A percentile compares a stretch with the other conserved stretches of the same genome.
phyloP scores from a whole-genome alignment of 1,140 invertebrate genomes.

The Drosophila parvula region DNA sequence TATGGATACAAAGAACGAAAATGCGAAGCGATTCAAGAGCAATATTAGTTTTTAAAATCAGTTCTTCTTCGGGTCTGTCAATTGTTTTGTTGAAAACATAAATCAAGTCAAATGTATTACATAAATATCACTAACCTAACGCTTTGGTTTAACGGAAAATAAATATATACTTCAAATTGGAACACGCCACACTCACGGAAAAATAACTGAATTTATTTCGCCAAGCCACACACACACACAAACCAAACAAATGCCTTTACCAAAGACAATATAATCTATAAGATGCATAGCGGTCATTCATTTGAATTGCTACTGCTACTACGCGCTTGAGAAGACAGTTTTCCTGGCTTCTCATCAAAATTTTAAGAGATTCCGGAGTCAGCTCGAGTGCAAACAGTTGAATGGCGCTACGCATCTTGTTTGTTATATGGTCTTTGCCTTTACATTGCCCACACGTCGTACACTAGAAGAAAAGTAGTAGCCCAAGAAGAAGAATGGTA shows the following conservation, averaged over 20 bases:
- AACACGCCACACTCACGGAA: constrained; percentile 18
- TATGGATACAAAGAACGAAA: constrained; percentile 17
- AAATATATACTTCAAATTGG: constrained; percentile 38
- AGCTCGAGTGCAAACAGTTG: neutral
- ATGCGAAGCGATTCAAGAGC: constrained; percentile 43
- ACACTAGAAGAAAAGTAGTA: constrained; percentile 53
- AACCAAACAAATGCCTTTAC: constrained; percentile 83
- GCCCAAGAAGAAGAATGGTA: constrained; percentile 25
- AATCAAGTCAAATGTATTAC: constrained; percentile 29
- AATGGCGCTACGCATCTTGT: neutral
- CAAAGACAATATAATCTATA: constrained; percentile 2
- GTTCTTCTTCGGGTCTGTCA: constrained; percentile 61
- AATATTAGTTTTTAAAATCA: constrained; percentile 76
- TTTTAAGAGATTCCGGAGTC: no score
- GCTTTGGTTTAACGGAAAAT: constrained; percentile 40
- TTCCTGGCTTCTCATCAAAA: no score
- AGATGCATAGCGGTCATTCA: neutral
- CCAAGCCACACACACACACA: constrained; percentile 30
- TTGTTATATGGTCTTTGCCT: constrained; percentile 50
- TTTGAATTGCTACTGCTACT: constrained; percentile 12
- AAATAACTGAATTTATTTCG: constrained; percentile 48
- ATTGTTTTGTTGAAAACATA: constrained; percentile 63
- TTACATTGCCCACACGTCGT: constrained; percentile 79
- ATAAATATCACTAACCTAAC: constrained; percentile 58
- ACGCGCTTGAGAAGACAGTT: no score